These are phyloP conservation scores for Beaufortia kweichowensis DNA, from an alignment of 2,113 vertebrate genomes.

Conservation along the genomic window DNA sequence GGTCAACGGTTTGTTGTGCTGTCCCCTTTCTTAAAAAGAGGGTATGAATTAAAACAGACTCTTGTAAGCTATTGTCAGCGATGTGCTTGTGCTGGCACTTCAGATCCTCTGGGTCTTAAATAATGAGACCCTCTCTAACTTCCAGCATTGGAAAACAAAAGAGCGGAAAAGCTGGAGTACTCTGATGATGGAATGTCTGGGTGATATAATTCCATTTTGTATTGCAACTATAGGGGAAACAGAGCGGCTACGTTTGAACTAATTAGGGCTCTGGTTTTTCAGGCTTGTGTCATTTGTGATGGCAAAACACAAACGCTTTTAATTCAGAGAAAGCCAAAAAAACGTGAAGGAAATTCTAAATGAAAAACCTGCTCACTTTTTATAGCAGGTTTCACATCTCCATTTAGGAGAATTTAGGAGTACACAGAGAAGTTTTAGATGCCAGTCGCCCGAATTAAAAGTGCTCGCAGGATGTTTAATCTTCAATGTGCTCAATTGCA, in stretches of 20 bases:
- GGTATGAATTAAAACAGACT: conserved; percentile 84
- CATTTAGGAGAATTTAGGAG: conserved; percentile 39
- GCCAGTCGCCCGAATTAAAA: conserved; percentile 49
- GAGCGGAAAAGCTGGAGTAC: conserved; percentile 67
- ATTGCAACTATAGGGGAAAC: conserved; percentile 54
- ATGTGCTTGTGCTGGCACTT: conserved; percentile 74
- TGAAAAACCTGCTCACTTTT: conserved; percentile 33
- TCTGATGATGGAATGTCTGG: conserved; percentile 69
- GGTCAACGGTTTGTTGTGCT: conserved; percentile 78
- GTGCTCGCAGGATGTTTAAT: conserved; percentile 62
- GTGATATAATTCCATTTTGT: conserved; percentile 61
- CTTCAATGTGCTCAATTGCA: conserved; percentile 66
- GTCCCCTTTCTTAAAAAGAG: conserved; percentile 71
- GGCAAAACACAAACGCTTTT: conserved; percentile 22
- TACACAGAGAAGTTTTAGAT: conserved; percentile 49
- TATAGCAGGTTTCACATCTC: conserved; percentile 33
- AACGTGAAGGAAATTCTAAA: not conserved
- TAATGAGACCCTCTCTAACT: conserved; percentile 67
- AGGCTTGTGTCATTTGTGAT: not conserved
- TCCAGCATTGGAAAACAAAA: conserved; percentile 67
- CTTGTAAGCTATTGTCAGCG: conserved; percentile 76
- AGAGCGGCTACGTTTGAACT: conserved; percentile 12
- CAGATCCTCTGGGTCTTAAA: conserved; percentile 66
- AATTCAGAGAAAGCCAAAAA: not conserved
- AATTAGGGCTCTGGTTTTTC: conserved; percentile 25